Base-by-base conservation (phyloP, 2,113 vertebrate species). In the zebrafish (Danio rerio) region DNA sequence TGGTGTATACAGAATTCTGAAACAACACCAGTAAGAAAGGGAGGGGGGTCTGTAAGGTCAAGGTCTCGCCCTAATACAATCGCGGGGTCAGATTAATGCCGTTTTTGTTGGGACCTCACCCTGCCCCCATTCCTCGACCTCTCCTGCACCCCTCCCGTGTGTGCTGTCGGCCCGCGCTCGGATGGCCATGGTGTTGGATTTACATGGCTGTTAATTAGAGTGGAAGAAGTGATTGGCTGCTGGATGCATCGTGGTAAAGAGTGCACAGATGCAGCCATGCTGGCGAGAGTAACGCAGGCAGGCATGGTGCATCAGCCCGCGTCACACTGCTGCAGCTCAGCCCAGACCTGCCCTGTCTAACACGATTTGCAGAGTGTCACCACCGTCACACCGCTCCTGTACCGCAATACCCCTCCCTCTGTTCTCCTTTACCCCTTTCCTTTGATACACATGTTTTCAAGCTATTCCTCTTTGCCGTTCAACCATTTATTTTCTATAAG, bases 191-290 rank as follows among this genome's bases (percentile, higher is more conserved):
- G 72, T 56, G 55, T n/a, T 31, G 93, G 95, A 95, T 95, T 95
- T 96, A 94, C 94, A 95, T 95, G 94, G 94, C 94, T 96, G 95
- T 92, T 96, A 97, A 97, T 97, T 95, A 95, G 95, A 95, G 95
- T 96, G 95, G 96, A 96, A 97, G 95, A 96, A 95, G 95, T 96
- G 95, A 96, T 95, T 96, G 96, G 95, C 95, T 96, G 95, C 91
- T 94, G 88, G 91, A 93, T 93, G 94, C 94, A 95, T 95, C 81
- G 93, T 94, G 93, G 89, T 94, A 94, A 96, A 96, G 93, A 93
- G 93, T 92, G 93, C 94, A 93, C 95, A 96, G 94, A 96, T 96
- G 95, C 92, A 93, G 94, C 93, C 93, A 91, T 92, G 93, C 87
- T 87, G 87, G 81, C 94, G 94, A 94, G 93, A 92, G 93, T 96